Conservation (phyloP, 2,113 vertebrate genomes). For the Garra rufa region DNA sequence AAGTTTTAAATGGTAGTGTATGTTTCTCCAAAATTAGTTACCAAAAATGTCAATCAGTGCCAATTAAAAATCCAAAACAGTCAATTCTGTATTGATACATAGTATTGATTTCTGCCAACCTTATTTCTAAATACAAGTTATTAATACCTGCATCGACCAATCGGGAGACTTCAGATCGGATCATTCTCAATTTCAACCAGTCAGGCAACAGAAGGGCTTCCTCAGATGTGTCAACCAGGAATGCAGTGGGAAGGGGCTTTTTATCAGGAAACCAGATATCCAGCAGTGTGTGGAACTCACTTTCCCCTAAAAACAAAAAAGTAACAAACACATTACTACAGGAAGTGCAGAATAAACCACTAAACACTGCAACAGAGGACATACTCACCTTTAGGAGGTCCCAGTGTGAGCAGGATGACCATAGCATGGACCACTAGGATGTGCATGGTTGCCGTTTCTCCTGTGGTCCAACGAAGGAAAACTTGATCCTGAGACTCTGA, state of each 20-base stretch:
- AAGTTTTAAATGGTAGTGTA: neutral
- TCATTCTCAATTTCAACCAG: constrained; percentile 98
- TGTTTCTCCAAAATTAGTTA: neutral
- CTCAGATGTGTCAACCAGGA: constrained; percentile 96
- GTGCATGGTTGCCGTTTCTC: constrained; percentile 97
- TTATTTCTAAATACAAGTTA: neutral
- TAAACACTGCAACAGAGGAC: neutral
- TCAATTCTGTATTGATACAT: no score
- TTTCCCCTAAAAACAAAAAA: constrained; percentile 74
- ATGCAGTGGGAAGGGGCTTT: constrained; percentile 94
- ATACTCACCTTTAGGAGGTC: constrained; percentile 86
- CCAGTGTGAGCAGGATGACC: constrained; percentile 95
- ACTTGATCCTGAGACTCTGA: constrained; percentile 98
- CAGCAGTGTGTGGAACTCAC: constrained; percentile 87
- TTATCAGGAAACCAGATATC: constrained; percentile 98
- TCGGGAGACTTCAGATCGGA: constrained; percentile 92
- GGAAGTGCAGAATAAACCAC: neutral
- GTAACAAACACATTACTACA: neutral
- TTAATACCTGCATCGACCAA: constrained; percentile 90
- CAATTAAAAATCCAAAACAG: neutral
- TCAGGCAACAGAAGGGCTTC: constrained; percentile 94
- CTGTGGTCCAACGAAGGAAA: constrained; percentile 94
- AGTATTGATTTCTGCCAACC: neutral
- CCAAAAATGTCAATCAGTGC: neutral
- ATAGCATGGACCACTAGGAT: constrained; percentile 98